Base-by-base conservation (phyloP, 1,140 invertebrate species). In the Paraescarpia echinospica region DNA sequence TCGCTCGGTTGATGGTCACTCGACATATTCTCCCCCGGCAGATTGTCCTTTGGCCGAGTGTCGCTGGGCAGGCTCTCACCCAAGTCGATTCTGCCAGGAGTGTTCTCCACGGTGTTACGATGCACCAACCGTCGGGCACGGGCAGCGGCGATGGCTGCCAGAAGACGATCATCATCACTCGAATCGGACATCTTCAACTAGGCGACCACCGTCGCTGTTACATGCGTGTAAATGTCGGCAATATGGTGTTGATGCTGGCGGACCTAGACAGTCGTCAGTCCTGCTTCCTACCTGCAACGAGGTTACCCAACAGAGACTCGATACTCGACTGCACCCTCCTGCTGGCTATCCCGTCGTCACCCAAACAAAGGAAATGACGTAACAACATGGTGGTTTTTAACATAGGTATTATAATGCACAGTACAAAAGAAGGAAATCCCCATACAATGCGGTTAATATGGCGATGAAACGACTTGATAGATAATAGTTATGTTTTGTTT, bases 351-450 rank as follows among this genome's bases (percentile, higher is more conserved):
- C 59, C 59, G 59, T 77, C 59, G 22, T 77, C 22, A 12, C 59
- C 59, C 59, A 77, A 77, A 77, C 59, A 77, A 77, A 77, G 59
- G 59, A 77, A 77, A 77, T 77, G 59, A 77, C 59, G 59, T 77
- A 77, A 77, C 59, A 77, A 18, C 59, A 0, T 77, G 59, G 59
- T 31, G 59, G 59, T 41, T 77, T 77, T 77, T 77, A 77, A 27
- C 22, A 77, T 31, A 22, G 12, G 4, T 4, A 41, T 6, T 41
- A 41, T 41, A 41, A 77, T 77, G 59, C 59, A 31, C 59, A 77
- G 59, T 27, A 31, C 4, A 8, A 51, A 51, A 77, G 59, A 77
- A 27, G 22, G 27, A 77, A 77, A 77, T 41, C 41, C 41, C 4
- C 41, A 41, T 12, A 12, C 41, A 41, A 41, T 6, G 4, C 41